These are phyloP conservation scores for Daktulosphaira vitifoliae DNA, from an alignment of 1,140 invertebrate genomes.

Conservation along the genomic window DNA sequence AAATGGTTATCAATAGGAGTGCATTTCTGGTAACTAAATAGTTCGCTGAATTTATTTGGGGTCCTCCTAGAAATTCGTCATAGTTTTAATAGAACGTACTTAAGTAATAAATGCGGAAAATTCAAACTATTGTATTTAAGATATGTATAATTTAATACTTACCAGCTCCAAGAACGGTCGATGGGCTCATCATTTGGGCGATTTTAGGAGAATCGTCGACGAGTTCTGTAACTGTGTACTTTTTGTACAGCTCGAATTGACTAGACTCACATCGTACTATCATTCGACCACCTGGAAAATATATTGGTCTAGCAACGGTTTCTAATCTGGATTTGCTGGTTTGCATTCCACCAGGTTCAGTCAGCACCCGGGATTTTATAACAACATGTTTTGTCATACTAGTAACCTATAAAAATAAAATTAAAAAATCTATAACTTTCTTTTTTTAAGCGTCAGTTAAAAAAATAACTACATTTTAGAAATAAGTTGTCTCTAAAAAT, in stretches of 20 bases:
- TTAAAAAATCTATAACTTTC: too few species aligned
- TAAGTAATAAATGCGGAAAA: too few species aligned
- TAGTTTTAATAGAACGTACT: too few species aligned
- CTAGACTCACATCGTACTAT: conserved; percentile 45
- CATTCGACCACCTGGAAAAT: conserved; percentile 43
- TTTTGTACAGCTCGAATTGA: conserved; percentile 44
- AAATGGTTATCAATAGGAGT: not conserved
- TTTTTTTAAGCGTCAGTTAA: too few species aligned
- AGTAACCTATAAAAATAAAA: conserved; percentile 5
- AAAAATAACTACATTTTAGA: too few species aligned
- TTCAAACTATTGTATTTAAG: too few species aligned
- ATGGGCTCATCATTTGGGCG: conserved; percentile 45
- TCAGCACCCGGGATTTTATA: not conserved
- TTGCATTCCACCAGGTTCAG: conserved; percentile 34
- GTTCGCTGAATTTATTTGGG: conserved; percentile 8
- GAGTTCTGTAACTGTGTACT: conserved; percentile 42
- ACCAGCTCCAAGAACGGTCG: conserved; percentile 38
- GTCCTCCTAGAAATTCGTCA: conserved; percentile 14
- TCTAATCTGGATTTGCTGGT: conserved; percentile 42
- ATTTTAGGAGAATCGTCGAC: conserved; percentile 45
- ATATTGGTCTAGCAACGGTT: conserved; percentile 42
- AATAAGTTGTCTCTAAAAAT: too few species aligned
- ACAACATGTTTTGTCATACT: conserved; percentile 9
- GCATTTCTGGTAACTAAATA: not conserved
- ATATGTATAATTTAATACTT: too few species aligned